These are phyloP conservation scores for Caenorhabditis macrosperma DNA, from an alignment of 2,888 invertebrate species.

Conservation along the genomic window DNA sequence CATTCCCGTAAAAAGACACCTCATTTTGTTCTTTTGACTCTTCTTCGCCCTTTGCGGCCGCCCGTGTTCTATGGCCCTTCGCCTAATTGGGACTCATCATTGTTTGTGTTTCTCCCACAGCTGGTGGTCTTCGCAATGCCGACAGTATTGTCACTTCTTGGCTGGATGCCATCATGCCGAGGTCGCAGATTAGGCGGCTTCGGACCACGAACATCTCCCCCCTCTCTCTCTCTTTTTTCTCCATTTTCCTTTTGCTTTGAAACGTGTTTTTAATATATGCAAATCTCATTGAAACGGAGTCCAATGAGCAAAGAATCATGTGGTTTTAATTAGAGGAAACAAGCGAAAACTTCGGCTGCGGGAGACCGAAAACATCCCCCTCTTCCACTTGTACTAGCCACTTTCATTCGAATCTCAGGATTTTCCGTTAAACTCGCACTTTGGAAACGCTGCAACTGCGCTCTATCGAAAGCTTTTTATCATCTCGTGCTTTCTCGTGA, in stretches of 20 bases:
- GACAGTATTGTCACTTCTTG: constrained; percentile 47
- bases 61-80: constrained; percentile 6
- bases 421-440: too few relatives aligned
- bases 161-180: neutral
- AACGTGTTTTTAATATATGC: neutral
- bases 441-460: too few relatives aligned
- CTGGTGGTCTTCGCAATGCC: constrained; percentile 31
- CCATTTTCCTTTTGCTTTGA: neutral
- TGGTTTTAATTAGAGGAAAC: neutral
- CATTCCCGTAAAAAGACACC: constrained; percentile 20
- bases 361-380: too few relatives aligned
- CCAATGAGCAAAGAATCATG: neutral
- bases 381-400: too few relatives aligned
- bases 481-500: too few relatives aligned
- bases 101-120: constrained; percentile 52
- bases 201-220: too few relatives aligned
- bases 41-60: neutral
- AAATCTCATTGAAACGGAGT: neutral
- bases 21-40: neutral
- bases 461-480: too few relatives aligned
- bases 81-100: constrained; percentile 51
- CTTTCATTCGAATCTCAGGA: too few relatives aligned
- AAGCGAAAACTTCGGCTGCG: neutral
- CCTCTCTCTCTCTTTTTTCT: too few relatives aligned
- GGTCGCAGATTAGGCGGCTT: neutral